Percentiles rank a stretch among this genome's conserved stretches.
phyloP scores from a whole-genome alignment of 1,140 invertebrate species.

The Drosophila gunungcola region DNA sequence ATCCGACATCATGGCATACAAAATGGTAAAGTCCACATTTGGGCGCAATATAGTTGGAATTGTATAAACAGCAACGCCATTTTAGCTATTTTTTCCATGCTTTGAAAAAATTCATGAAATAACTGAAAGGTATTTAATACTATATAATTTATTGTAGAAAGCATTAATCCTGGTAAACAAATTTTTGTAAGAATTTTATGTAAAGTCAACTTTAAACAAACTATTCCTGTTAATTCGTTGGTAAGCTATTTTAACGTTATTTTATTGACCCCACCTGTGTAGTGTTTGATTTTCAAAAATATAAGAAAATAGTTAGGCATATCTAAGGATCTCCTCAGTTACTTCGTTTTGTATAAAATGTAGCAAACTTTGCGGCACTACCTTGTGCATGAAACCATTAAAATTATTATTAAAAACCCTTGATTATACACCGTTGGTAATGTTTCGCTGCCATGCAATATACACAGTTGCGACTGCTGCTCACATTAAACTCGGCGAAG shows the following conservation, averaged over 20 bases:
- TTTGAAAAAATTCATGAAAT: too few species aligned
- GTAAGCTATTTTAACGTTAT: background rate
- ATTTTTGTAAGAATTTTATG: too few species aligned
- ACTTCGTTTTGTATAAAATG: slow-evolving; percentile 3
- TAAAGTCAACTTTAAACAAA: too few species aligned
- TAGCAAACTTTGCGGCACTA: slow-evolving; percentile 10
- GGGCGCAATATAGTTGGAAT: slow-evolving; percentile 8
- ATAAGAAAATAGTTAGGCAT: background rate
- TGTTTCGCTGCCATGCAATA: slow-evolving; percentile 23
- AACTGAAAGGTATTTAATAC: too few species aligned
- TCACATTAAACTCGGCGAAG: slow-evolving; percentile 20
- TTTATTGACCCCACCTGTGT: background rate
- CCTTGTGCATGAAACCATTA: slow-evolving; percentile 2
- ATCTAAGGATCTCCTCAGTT: background rate
- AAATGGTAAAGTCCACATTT: slow-evolving; percentile 31
- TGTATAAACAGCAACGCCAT: background rate
- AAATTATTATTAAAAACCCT: slow-evolving; percentile 21
- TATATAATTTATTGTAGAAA: too few species aligned
- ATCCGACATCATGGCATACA: slow-evolving; percentile 33
- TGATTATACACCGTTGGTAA: slow-evolving; percentile 14
- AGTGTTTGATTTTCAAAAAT: background rate
- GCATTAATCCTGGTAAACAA: too few species aligned
- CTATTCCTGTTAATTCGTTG: too few species aligned
- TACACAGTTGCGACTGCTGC: background rate
- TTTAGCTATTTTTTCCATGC: background rate